Evolutionary conservation across 1,140 invertebrate species (phyloP), one percentile per base, ranked within the genome.

Genomic region (Drosophila erecta): DNA sequence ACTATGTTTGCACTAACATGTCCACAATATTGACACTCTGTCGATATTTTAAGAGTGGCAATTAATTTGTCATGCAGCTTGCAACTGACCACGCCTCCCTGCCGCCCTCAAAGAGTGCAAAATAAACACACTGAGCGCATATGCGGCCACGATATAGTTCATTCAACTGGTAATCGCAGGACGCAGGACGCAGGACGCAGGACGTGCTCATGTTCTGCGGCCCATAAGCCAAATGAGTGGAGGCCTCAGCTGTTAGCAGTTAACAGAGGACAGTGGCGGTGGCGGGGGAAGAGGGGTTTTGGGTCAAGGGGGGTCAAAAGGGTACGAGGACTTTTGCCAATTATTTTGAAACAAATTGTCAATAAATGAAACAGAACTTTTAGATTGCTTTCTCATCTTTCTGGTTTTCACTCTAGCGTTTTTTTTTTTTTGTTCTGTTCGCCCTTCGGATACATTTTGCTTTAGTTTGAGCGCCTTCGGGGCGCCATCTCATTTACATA

Each of bases 311-410:
- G 22, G 37, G 6, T 49, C 35, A 14, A 33, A 37, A 2, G 49
- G 58, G 30, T 35, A n/a, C 3, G 47, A 8, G 53, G 14, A 24
- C 53, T 49, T 54, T 24, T 49, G 71, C 59, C 78, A 81, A 81
- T 81, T 81, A 72, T 81, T 81, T 81, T 80, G 56, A 61, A 81
- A 66, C 72, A 81, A 81, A 81, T 80, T 81, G 78, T 72, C 72
- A 76, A 81, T 73, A 76, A 81, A 81, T 77, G 78, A 67, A 76
- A 81, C 38, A 59, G 56, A 76, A 81, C 78, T 81, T 81, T 81
- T 66, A 76, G 72, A 76, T 81, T 81, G 65, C 77, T 80, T 80
- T 69, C 15, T 38, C 61, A 46, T 40, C 27, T 43, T 12, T 11
- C 12, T 12, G 17, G n/a, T 37, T 65, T 43, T 35, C 20, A 30